Base-by-base conservation (phyloP, 2,888 invertebrate genomes). In the Abrostola triplasia region DNA sequence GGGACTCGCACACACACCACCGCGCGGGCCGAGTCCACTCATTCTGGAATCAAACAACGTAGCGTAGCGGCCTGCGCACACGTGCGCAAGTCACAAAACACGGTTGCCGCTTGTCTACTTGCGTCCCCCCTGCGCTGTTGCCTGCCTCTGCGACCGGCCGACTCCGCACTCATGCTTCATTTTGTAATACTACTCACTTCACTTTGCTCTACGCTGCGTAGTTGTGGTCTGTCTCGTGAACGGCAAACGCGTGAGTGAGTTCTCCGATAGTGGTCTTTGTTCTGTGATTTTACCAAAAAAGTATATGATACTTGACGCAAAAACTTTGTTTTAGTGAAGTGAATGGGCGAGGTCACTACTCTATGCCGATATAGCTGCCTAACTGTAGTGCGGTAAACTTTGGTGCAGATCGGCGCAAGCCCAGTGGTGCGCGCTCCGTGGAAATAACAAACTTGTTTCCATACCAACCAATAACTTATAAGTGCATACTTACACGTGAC, bases 291-390 rank as follows among this genome's bases (percentile, higher is more conserved):
- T 63, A 67, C 70, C 76, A 81, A 81, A 85, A 77, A 80, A 80
- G 75, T 79, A 72, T 82, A 79, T 83, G 63, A 82, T 82, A 83
- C 71, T 72, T 73, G 73, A 67, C 73, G 71, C 69, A 73, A 83
- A 80, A 84, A 84, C 76, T 84, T 81, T 80, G 75, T 82, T 81
- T 76, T 64, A 73, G 63, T 77, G 66, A 79, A 86, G 88, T 89
- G 88, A 92, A 87, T 81, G 90, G 84, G 83, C 88, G 90, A 92
- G 90, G 90, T 89, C 89, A 82, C 70, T 72, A 71, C 74, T 76
- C 61, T 59, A 68, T 71, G 63, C 70, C 64, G 68, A 70, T 82
- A 74, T 63, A 42, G 63, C 40, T 58, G 78, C 41, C 54, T 70
- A 69, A 64, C 73, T 64, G 70, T 76, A 56, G 71, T 77, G 73